A percentile compares a stretch with the other conserved stretches of the same genome.
Conservation (phyloP, 2,113 vertebrate species). For the Bothrops jararaca region DNA sequence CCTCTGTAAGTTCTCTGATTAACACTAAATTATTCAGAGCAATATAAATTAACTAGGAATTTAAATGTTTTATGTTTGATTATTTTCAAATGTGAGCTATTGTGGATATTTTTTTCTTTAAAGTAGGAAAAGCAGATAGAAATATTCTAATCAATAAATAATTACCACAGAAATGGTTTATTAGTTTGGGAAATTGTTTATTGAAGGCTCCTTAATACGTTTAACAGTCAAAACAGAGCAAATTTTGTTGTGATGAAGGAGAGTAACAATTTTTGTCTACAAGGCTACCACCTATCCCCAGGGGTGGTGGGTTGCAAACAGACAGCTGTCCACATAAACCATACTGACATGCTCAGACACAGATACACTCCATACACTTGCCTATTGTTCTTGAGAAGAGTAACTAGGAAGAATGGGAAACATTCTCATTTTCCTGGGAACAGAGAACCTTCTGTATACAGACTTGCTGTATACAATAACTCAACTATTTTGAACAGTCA, state of each 20-base stretch:
- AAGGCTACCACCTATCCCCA: no score
- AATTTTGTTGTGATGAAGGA: no score
- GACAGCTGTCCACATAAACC: background rate
- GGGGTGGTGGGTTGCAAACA: background rate
- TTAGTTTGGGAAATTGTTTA: background rate
- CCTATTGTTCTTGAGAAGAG: no score
- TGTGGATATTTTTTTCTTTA: background rate
- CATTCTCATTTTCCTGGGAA: no score
- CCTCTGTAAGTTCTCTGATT: background rate
- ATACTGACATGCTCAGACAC: background rate
- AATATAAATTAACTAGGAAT: background rate
- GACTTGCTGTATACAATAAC: no score
- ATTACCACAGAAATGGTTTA: background rate
- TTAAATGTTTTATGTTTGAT: background rate
- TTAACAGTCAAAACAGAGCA: no score
- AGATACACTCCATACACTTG: background rate
- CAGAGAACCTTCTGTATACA: no score
- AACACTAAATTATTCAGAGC: background rate
- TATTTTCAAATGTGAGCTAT: background rate
- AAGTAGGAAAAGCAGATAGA: background rate
- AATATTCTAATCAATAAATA: background rate
- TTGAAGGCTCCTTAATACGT: no score
- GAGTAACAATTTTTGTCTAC: no score
- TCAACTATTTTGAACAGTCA: no score
- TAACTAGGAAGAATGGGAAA: no score